Evolutionary conservation across 2,113 vertebrate genomes (phyloP).

Genomic region (Notiomystis cincta): DNA sequence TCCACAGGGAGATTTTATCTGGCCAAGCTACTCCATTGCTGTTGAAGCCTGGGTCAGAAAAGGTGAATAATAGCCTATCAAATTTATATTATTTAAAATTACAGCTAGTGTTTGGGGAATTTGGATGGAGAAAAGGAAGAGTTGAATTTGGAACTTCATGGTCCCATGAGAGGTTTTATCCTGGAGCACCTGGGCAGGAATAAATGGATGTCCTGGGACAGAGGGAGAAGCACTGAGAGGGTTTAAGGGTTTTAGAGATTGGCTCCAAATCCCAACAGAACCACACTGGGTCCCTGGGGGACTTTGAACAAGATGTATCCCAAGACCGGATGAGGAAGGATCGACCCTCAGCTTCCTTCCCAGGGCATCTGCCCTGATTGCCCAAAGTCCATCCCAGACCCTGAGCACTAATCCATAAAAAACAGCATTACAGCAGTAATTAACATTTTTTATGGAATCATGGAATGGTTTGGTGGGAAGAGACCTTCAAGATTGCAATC

Average conservation of each 20-base stretch:
- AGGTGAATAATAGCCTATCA: not conserved
- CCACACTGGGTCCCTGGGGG: fast-evolving
- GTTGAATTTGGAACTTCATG: fast-evolving
- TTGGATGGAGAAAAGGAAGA: not conserved
- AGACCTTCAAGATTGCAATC: fast-evolving
- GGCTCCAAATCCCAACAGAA: fast-evolving
- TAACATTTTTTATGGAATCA: not conserved
- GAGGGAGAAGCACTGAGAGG: not conserved
- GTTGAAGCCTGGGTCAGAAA: not conserved
- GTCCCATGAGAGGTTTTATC: not conserved
- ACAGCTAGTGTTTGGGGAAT: not conserved
- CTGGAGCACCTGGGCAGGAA: not conserved
- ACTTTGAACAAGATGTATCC: not conserved
- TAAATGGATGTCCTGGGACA: not conserved
- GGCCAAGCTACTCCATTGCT: not conserved
- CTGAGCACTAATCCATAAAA: not conserved
- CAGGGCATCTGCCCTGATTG: fast-evolving
- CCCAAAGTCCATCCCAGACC: fast-evolving
- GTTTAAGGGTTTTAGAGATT: not conserved
- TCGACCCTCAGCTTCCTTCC: not conserved
- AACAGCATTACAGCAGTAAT: not conserved
- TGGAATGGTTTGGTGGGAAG: not conserved
- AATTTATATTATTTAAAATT: not conserved
- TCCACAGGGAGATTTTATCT: not conserved
- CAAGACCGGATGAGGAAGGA: not conserved